phyloP scores from a whole-genome alignment of 2,888 invertebrate genomes.

The Drosophila algonquin region DNA sequence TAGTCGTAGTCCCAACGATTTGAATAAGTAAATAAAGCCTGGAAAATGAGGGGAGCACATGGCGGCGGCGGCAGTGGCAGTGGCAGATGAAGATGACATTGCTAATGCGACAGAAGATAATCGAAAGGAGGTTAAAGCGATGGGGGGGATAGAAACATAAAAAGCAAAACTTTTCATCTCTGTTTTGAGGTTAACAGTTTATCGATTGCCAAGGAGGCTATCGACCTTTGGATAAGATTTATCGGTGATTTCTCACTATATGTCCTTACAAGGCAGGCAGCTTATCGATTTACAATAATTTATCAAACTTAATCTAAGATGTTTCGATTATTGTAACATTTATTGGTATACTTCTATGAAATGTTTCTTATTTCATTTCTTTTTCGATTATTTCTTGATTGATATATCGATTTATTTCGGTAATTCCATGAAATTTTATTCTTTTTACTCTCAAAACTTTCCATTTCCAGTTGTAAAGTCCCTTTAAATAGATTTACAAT shows the following conservation, averaged over 20 bases:
- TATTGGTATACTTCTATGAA: slow-evolving; percentile 1
- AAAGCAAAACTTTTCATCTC: slow-evolving; percentile 8
- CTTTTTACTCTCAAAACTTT: neutral
- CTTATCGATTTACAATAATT: too few species aligned
- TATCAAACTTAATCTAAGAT: too few species aligned
- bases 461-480: neutral
- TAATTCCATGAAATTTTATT: too few species aligned
- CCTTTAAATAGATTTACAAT: neutral
- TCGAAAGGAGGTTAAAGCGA: slow-evolving; percentile 31
- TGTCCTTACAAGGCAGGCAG: too few species aligned
- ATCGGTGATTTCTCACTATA: neutral
- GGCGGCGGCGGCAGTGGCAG: slow-evolving; percentile 56
- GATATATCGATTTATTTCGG: too few species aligned
- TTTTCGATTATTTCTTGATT: too few species aligned
- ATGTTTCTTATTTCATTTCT: too few species aligned
- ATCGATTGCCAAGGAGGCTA: slow-evolving; percentile 1
- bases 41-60: slow-evolving; percentile 61
- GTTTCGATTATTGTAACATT: neutral
- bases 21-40: slow-evolving; percentile 75
- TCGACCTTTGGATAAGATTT: neutral
- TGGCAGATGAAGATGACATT: slow-evolving; percentile 72
- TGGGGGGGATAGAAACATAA: slow-evolving; percentile 4
- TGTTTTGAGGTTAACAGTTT: neutral
- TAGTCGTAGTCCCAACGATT: slow-evolving; percentile 63
- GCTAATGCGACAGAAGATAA: slow-evolving; percentile 63